Evolutionary conservation across 2,113 vertebrate species (phyloP).

Genomic region (Nibea albiflora): DNA sequence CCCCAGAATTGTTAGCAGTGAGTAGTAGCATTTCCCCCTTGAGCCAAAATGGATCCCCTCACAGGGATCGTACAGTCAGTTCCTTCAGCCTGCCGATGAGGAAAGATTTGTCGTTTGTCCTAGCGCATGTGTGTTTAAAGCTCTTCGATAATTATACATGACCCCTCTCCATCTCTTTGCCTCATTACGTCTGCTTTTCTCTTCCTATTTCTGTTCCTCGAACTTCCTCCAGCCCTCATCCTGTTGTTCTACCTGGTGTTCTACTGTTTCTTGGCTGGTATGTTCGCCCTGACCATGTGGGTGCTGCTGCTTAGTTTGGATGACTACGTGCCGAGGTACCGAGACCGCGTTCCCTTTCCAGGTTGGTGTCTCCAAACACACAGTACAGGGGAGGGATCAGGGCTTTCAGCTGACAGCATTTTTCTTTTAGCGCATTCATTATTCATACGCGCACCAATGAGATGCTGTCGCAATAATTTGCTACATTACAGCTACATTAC

Average conservation of each 20-base stretch:
- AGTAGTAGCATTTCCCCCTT: constrained; percentile 1
- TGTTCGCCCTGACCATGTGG: constrained; percentile 97
- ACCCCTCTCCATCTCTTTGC: constrained; percentile 6
- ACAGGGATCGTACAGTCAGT: constrained; percentile 26
- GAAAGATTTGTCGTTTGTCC: background rate
- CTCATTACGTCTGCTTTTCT: constrained; percentile 25
- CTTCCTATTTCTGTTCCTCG: constrained; percentile 11
- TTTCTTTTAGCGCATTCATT: constrained; percentile 60
- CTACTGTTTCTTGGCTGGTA: constrained; percentile 95
- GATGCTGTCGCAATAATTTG: constrained; percentile 49
- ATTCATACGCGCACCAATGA: constrained; percentile 54
- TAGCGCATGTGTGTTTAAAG: constrained; percentile 4
- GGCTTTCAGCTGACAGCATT: constrained; percentile 32
- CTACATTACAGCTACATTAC: constrained; percentile 48
- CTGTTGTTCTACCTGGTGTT: constrained; percentile 96
- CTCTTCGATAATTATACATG: constrained; percentile 44
- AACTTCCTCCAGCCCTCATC: constrained; percentile 88
- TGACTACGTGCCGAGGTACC: constrained; percentile 90
- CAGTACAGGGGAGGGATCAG: background rate
- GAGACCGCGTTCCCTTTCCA: constrained; percentile 92
- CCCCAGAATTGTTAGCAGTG: constrained; percentile 16
- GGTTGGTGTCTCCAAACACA: constrained; percentile 81
- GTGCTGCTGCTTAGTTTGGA: constrained; percentile 96
- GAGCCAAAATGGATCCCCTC: constrained; percentile 62
- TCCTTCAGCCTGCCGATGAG: background rate